These are phyloP conservation scores for Monopterus albus DNA, from an alignment of 2,113 vertebrate species.

Conservation along the genomic window DNA sequence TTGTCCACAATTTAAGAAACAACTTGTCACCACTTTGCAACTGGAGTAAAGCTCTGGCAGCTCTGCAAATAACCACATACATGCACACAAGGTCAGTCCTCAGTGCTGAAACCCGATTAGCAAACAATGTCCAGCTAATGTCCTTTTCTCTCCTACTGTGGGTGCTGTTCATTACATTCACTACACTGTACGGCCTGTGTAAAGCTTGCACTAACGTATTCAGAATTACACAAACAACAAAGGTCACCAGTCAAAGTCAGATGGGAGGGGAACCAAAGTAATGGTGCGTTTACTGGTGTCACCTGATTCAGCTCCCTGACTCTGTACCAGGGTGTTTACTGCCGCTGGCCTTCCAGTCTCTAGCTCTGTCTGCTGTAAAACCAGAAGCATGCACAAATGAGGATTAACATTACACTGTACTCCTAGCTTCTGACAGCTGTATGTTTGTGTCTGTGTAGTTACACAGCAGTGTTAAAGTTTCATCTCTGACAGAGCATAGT, in stretches of 20 bases:
- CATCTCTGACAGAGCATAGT: too few species aligned
- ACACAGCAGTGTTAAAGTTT: too few species aligned
- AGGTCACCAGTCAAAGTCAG: conserved; percentile 35
- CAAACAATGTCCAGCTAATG: not conserved
- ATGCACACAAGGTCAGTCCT: conserved; percentile 1
- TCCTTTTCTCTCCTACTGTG: not conserved
- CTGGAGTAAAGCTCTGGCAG: not conserved
- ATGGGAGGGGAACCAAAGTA: conserved; percentile 28
- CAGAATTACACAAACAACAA: not conserved
- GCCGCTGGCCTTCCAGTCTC: not conserved
- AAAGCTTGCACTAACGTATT: not conserved
- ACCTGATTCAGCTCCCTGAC: conserved; percentile 9
- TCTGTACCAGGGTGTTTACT: conserved; percentile 11
- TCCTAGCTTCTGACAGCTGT: too few species aligned
- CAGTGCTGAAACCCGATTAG: not conserved
- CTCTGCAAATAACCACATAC: conserved; percentile 11
- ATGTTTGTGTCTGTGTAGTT: too few species aligned
- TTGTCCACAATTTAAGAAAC: conserved; percentile 4
- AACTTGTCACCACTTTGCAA: conserved; percentile 18
- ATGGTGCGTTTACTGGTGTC: conserved; percentile 36
- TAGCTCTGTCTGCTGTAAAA: not conserved
- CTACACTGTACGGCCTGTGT: not conserved
- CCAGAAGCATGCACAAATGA: not conserved
- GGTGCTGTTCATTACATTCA: not conserved
- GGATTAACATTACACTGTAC: too few species aligned